Conservation (phyloP, 2,797 vertebrate species). For the Telmatherina bonti region DNA sequence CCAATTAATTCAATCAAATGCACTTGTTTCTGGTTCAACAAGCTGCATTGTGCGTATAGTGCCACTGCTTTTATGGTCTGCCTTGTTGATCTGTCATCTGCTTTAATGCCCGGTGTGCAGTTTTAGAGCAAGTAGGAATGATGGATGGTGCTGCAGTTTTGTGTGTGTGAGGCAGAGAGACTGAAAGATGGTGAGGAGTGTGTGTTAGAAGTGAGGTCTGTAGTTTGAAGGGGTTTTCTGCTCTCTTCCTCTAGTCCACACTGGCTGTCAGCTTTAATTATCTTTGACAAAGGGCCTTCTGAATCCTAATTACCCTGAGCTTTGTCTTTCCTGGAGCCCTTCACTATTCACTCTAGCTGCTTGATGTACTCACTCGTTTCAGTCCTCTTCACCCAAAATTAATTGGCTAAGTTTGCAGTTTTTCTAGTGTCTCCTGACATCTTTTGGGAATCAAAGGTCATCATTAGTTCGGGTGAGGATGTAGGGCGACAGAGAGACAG, state of each 20-base stretch:
- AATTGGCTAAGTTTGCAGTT: conserved; percentile 73
- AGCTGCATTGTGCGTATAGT: conserved; percentile 27
- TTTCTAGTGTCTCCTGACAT: conserved; percentile 68
- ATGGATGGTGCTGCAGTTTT: conserved; percentile 62
- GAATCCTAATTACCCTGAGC: conserved; percentile 79
- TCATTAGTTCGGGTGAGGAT: conserved; percentile 73
- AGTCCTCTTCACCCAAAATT: conserved; percentile 71
- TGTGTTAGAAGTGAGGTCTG: conserved; percentile 69
- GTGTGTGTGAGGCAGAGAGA: conserved; percentile 17
- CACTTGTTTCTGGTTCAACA: conserved; percentile 35
- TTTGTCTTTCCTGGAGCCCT: conserved; percentile 74
- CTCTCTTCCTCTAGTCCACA: conserved; percentile 67
- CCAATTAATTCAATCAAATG: conserved; percentile 31
- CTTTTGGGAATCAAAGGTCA: conserved; percentile 80
- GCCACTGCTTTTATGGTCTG: conserved; percentile 49
- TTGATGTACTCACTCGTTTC: conserved; percentile 67
- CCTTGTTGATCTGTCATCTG: conserved; percentile 66
- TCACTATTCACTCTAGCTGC: conserved; percentile 69
- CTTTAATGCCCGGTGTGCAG: conserved; percentile 66
- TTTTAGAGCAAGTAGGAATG: conserved; percentile 49
- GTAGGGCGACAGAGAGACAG: conserved; percentile 62
- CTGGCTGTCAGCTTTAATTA: conserved; percentile 82
- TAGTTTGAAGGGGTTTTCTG: conserved; percentile 71
- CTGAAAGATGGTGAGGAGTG: conserved; percentile 44
- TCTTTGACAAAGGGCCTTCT: conserved; percentile 74